These are phyloP conservation scores for Xanthorhoe designata DNA, from an alignment of 2,888 invertebrate genomes.

Conservation along the genomic window DNA sequence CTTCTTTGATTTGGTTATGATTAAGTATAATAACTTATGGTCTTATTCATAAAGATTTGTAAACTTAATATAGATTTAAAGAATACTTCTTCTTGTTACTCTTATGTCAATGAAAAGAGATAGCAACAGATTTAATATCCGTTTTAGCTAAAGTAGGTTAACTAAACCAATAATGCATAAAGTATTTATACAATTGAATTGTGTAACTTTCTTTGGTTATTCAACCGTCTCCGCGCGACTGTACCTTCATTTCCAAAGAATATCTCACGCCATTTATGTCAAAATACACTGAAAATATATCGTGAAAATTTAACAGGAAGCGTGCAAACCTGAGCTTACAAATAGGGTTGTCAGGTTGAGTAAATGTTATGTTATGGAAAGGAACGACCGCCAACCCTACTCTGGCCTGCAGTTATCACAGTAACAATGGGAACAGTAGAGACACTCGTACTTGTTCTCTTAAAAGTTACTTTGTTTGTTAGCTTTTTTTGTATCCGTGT, in stretches of 20 bases:
- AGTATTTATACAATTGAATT: too few species aligned
- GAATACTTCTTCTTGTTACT: too few species aligned
- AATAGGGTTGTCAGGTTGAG: constrained; percentile 44
- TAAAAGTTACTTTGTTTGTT: too few species aligned
- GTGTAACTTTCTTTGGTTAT: neutral
- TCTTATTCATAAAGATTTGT: too few species aligned
- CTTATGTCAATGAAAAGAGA: too few species aligned
- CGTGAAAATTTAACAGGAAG: constrained; percentile 40
- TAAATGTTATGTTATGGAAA: constrained; percentile 42
- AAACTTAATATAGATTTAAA: too few species aligned
- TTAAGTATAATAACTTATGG: too few species aligned
- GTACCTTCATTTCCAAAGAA: neutral
- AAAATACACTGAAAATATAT: constrained; percentile 49
- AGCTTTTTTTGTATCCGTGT: too few species aligned
- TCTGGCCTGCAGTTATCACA: constrained; percentile 24
- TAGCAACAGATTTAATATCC: too few species aligned
- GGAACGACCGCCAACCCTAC: constrained; percentile 42
- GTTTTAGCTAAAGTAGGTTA: too few species aligned
- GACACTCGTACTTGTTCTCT: neutral
- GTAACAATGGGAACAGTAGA: constrained; percentile 9
- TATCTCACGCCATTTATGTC: constrained; percentile 19
- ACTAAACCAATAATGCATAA: too few species aligned
- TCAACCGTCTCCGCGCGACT: neutral
- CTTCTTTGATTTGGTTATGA: too few species aligned
- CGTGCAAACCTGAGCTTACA: constrained; percentile 39